phyloP scores from a whole-genome alignment of 2,888 invertebrate species.

The Iselma pallidipennis region DNA sequence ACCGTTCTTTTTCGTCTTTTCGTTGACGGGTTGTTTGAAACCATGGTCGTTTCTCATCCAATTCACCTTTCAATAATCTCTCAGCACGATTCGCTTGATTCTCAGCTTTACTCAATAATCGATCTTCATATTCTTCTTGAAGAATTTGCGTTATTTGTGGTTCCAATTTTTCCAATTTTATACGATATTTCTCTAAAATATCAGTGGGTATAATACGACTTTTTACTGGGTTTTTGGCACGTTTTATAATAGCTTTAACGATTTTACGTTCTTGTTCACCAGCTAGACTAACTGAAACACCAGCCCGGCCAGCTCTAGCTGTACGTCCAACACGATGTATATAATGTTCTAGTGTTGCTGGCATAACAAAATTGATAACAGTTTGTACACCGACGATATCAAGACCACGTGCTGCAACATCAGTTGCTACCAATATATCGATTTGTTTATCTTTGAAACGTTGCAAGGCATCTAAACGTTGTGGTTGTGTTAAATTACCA shows the following conservation, averaged over 20 bases:
- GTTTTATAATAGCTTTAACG: constrained; percentile 89
- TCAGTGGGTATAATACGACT: constrained; percentile 85
- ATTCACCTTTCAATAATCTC: constrained; percentile 62
- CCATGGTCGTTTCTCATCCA: constrained; percentile 65
- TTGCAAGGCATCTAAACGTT: constrained; percentile 85
- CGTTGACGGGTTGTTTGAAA: constrained; percentile 85
- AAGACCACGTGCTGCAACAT: constrained; percentile 89
- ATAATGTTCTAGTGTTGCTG: constrained; percentile 92
- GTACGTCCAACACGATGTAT: constrained; percentile 97
- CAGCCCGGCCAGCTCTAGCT: constrained; percentile 88
- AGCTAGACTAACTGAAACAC: constrained; percentile 92
- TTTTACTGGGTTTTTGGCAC: constrained; percentile 84
- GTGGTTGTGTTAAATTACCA: constrained; percentile 94
- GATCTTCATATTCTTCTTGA: constrained; percentile 83
- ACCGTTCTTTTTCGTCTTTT: constrained; percentile 72
- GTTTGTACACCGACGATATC: constrained; percentile 98
- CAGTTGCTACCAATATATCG: constrained; percentile 86
- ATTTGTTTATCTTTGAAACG: constrained; percentile 84
- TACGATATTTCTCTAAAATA: constrained; percentile 84
- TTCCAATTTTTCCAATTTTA: constrained; percentile 73
- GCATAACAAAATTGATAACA: constrained; percentile 96
- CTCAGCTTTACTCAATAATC: constrained; percentile 80
- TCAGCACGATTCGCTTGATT: constrained; percentile 78
- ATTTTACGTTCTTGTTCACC: constrained; percentile 91
- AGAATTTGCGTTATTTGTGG: constrained; percentile 81